phyloP scores from a whole-genome alignment of 1,140 invertebrate genomes.

The Drosophila paulistorum region DNA sequence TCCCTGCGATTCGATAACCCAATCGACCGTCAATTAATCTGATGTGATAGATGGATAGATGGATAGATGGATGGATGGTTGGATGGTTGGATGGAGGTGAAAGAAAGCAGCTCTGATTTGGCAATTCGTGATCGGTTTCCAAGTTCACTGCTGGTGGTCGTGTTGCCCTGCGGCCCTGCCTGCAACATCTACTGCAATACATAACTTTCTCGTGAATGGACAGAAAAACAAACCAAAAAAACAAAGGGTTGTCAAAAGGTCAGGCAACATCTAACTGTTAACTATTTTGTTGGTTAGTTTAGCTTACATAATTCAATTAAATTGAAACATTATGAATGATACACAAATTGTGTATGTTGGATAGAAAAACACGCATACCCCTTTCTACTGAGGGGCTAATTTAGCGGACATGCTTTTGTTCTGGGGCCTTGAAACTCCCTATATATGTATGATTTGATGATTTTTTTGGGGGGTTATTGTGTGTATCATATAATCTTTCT shows the following conservation, averaged over 20 bases:
- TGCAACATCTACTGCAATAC: constrained; percentile 20
- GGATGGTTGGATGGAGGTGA: constrained; percentile 29
- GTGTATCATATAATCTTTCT: constrained; percentile 25
- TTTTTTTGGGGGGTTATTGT: constrained; percentile 14
- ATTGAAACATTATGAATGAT: constrained; percentile 20
- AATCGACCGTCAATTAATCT: constrained; percentile 24
- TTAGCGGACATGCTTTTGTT: constrained; percentile 45
- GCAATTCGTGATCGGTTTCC: constrained; percentile 57
- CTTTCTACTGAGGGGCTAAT: neutral
- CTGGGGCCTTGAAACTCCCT: constrained; percentile 35
- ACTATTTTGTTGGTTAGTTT: constrained; percentile 43
- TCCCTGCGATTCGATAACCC: constrained; percentile 60
- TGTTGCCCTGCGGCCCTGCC: constrained; percentile 46
- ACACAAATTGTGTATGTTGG: neutral
- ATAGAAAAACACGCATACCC: too few species aligned
- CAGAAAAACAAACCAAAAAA: neutral
- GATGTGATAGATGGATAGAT: constrained; percentile 28
- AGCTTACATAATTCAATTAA: constrained; percentile 76
- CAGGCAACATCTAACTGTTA: constrained; percentile 50
- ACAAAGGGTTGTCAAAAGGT: constrained; percentile 45
- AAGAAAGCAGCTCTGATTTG: constrained; percentile 44
- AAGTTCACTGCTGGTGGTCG: constrained; percentile 66
- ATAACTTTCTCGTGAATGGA: constrained; percentile 44
- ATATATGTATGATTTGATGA: constrained; percentile 2
- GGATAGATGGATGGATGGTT: constrained; percentile 27